Conservation (phyloP, 2,797 vertebrate species). For the Epinephelus awoara region DNA sequence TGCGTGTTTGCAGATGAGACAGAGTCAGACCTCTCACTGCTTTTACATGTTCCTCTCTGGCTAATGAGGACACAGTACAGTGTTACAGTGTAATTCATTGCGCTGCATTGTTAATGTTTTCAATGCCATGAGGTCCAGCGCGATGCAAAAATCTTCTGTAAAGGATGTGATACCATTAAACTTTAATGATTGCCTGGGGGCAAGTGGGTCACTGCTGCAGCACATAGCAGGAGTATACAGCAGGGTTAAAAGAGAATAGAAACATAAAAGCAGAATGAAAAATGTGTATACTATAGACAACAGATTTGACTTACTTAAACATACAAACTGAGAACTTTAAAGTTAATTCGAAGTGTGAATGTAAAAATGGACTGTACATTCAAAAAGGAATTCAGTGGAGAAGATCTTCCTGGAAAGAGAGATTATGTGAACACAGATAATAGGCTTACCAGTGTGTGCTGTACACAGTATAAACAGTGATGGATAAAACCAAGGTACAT, state of each 20-base stretch:
- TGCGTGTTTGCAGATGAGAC: slow-evolving; percentile 15
- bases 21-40: background rate
- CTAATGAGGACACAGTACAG: slow-evolving; percentile 43
- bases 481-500: background rate
- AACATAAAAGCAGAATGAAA: background rate
- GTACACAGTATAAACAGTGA: background rate
- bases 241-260: background rate
- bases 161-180: slow-evolving; percentile 49
- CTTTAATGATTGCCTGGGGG: slow-evolving; percentile 46
- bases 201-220: slow-evolving; percentile 27
- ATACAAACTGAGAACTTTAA: background rate
- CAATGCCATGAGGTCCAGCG: slow-evolving; percentile 10
- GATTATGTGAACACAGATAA: background rate
- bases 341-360: slow-evolving; percentile 1
- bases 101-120: slow-evolving; percentile 28
- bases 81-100: slow-evolving; percentile 8
- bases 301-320: slow-evolving; percentile 3
- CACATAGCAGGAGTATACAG: background rate
- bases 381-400: background rate
- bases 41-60: background rate
- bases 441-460: background rate
- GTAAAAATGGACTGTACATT: background rate
- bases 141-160: slow-evolving; percentile 45
- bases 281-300: background rate
- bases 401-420: background rate